These are phyloP conservation scores for Spodoptera picta DNA, from an alignment of 2,888 invertebrate genomes.

Conservation along the genomic window DNA sequence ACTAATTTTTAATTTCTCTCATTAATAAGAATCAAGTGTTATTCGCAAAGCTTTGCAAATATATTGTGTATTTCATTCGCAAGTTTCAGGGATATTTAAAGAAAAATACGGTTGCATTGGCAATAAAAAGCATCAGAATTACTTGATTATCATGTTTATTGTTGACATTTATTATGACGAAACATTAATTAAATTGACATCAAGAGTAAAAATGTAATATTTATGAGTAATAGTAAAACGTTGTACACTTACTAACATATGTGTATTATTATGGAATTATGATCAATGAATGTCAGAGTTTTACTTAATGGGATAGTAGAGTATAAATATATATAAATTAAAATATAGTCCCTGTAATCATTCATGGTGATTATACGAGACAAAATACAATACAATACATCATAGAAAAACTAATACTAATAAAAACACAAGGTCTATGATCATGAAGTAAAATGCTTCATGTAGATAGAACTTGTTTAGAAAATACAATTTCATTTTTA, in stretches of 20 bases:
- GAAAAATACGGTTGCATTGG: too few species aligned
- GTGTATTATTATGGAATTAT: too few species aligned
- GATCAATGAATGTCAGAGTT: too few species aligned
- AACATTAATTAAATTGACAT: too few species aligned
- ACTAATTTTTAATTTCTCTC: neutral
- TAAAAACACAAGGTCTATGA: neutral
- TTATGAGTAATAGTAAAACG: too few species aligned
- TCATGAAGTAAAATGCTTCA: conserved; percentile 22
- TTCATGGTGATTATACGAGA: conserved; percentile 24
- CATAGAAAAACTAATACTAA: conserved; percentile 22
- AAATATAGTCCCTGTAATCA: conserved; percentile 1
- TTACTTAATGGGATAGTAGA: neutral
- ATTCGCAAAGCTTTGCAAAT: conserved; percentile 1
- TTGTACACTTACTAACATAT: too few species aligned
- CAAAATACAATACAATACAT: conserved; percentile 6
- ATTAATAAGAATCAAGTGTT: neutral
- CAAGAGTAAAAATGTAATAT: too few species aligned
- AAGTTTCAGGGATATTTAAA: neutral
- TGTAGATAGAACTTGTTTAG: conserved; percentile 18
- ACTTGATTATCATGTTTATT: too few species aligned
- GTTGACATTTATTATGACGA: too few species aligned
- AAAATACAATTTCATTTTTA: conserved; percentile 28
- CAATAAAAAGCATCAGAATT: conserved; percentile 18
- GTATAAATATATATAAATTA: neutral
- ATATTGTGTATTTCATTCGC: neutral